Percentiles rank a stretch among this genome's conserved stretches.
phyloP scores from a whole-genome alignment of 2,888 invertebrate species.

The Hypomecis punctinalis region DNA sequence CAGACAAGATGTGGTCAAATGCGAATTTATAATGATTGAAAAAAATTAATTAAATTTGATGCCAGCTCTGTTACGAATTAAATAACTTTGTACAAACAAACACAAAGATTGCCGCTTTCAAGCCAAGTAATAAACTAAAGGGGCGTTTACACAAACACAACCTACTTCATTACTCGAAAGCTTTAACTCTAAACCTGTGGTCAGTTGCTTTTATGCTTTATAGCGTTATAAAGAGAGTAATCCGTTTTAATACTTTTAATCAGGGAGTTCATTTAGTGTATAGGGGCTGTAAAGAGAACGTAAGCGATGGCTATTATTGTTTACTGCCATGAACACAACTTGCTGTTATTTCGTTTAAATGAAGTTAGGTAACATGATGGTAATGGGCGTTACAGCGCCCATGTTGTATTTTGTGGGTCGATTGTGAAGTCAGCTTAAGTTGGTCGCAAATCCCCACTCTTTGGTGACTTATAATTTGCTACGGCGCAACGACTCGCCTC shows the following conservation, averaged over 20 bases:
- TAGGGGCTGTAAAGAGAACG: constrained; percentile 47
- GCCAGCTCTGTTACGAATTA: no score
- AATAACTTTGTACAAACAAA: no score
- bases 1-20: no score
- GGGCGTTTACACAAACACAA: constrained; percentile 17
- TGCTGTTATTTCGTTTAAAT: constrained; percentile 19
- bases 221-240: constrained; percentile 46
- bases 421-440: no score
- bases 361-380: no score
- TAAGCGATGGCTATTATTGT: constrained; percentile 37
- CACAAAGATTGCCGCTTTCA: background rate
- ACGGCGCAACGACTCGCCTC: no score
- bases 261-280: constrained; percentile 50
- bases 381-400: no score
- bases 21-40: no score
- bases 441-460: no score
- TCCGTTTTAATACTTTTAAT: constrained; percentile 46
- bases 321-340: constrained; percentile 37
- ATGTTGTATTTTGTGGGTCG: no score
- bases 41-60: no score
- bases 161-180: constrained; percentile 29
- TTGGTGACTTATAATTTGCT: no score
- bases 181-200: constrained; percentile 39
- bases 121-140: constrained; percentile 10
- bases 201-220: constrained; percentile 45